Percentiles rank a stretch among this genome's conserved stretches.
Conservation (phyloP, 2,113 vertebrate species). For the Trochalopteron elliotii region DNA sequence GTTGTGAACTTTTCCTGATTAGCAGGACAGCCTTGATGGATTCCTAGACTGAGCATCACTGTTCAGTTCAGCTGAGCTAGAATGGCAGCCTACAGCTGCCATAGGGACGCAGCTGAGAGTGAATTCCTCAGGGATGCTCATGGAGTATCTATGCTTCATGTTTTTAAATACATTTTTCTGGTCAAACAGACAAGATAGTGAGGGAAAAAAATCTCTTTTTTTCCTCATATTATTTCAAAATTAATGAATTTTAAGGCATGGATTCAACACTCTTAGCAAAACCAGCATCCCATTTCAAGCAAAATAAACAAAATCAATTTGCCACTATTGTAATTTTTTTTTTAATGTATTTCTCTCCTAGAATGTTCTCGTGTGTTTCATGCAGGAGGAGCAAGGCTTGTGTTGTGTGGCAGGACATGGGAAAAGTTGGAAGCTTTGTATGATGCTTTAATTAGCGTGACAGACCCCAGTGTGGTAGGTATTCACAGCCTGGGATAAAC, state of each 20-base stretch:
- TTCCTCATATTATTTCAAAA: neutral
- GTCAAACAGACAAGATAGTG: neutral
- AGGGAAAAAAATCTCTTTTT: neutral
- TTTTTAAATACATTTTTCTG: neutral
- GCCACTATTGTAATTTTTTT: neutral
- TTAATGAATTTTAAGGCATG: neutral
- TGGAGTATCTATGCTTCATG: neutral
- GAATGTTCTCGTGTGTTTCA: conserved; percentile 91
- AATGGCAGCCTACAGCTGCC: neutral
- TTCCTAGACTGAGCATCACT: neutral
- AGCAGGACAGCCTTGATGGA: neutral
- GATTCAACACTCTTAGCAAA: neutral
- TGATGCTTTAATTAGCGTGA: conserved; percentile 79
- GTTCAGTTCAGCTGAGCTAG: neutral
- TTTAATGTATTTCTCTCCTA: conserved; percentile 33
- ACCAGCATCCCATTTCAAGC: neutral
- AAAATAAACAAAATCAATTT: neutral
- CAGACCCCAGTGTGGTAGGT: conserved; percentile 87
- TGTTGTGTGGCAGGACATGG: conserved; percentile 90
- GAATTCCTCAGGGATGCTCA: neutral
- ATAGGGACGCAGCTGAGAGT: neutral
- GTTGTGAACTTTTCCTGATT: neutral
- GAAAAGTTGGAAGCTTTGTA: conserved; percentile 90
- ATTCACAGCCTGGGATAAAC: neutral
- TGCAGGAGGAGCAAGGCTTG: conserved; percentile 86